Evolutionary conservation across 2,888 invertebrate genomes (phyloP).

Genomic region (Aspidiotus rigidus): DNA sequence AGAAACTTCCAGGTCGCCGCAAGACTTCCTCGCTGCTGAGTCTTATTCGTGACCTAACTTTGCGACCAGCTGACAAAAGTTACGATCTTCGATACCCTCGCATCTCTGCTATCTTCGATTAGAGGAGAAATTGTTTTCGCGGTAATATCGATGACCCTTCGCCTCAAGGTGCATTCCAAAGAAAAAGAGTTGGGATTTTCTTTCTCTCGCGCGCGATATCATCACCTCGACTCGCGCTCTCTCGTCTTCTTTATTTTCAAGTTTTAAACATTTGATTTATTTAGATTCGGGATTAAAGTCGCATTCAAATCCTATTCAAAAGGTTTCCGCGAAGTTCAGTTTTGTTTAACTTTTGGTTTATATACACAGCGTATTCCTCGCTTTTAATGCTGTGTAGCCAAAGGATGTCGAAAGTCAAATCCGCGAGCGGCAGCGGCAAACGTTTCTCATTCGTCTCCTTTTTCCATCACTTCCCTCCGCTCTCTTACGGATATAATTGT

Average conservation of each 20-base stretch:
- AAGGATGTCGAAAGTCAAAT: background rate
- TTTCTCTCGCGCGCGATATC: too few species aligned
- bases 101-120: too few species aligned
- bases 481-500: constrained; percentile 16
- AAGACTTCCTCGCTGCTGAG: constrained; percentile 27
- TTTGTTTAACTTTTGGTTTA: background rate
- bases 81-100: too few species aligned
- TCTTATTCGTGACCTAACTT: constrained; percentile 4
- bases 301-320: background rate
- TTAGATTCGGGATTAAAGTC: background rate
- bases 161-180: too few species aligned
- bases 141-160: too few species aligned
- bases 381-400: too few species aligned
- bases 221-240: too few species aligned
- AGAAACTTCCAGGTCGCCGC: constrained; percentile 31
- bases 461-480: background rate
- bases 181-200: background rate
- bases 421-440: background rate
- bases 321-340: background rate
- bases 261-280: constrained; percentile 1
- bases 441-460: background rate
- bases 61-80: background rate
- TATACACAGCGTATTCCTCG: background rate
- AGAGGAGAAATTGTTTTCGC: too few species aligned
- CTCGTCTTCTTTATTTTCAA: background rate